These are phyloP conservation scores for Phylloscopus trochiloides DNA, from an alignment of 2,113 vertebrate species.

Conservation along the genomic window DNA sequence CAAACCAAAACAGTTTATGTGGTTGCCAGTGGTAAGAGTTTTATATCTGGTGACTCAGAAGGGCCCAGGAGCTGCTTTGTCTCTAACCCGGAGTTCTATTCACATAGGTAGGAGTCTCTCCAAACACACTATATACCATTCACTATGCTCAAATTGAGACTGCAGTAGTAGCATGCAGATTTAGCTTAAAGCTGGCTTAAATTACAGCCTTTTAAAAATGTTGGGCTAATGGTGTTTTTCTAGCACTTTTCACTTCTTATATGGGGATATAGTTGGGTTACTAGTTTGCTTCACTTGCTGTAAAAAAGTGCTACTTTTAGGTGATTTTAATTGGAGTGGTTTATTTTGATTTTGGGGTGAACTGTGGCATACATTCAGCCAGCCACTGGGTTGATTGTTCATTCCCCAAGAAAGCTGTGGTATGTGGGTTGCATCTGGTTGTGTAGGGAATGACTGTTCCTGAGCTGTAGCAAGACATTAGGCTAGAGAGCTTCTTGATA, in stretches of 20 bases:
- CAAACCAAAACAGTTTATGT: neutral
- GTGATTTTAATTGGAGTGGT: neutral
- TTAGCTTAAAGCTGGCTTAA: neutral
- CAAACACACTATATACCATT: neutral
- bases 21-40: neutral
- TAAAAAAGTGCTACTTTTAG: neutral
- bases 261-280: neutral
- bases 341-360: neutral
- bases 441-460: neutral
- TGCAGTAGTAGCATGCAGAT: neutral
- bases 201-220: neutral
- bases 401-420: neutral
- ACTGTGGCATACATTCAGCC: neutral
- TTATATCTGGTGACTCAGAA: neutral
- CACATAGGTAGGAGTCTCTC: neutral
- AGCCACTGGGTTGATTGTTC: neutral
- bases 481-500: neutral
- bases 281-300: neutral
- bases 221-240: neutral
- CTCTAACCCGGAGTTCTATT: neutral
- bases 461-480: neutral
- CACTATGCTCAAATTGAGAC: neutral
- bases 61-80: neutral
- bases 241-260: neutral
- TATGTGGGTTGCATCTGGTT: neutral